Conservation (phyloP, 2,888 invertebrate genomes). For the Rhyacophila evoluta region DNA sequence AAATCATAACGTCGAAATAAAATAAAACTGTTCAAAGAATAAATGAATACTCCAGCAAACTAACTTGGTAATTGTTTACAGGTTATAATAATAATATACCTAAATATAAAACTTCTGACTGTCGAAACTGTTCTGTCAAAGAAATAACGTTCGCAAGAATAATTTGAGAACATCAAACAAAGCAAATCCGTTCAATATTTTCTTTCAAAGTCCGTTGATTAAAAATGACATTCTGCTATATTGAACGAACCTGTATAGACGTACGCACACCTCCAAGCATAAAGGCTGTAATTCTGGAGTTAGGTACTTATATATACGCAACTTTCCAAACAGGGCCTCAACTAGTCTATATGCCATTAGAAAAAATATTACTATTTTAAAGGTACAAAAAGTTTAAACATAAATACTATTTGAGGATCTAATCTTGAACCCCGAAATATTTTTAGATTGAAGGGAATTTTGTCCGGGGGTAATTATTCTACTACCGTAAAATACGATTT, state of each 20-base stretch:
- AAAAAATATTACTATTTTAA: too few species aligned
- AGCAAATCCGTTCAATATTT: constrained; percentile 9
- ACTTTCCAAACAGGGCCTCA: not conserved
- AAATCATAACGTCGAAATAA: not conserved
- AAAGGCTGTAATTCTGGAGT: not conserved
- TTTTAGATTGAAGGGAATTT: too few species aligned
- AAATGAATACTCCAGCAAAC: not conserved
- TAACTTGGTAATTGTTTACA: not conserved
- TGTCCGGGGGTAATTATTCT: too few species aligned
- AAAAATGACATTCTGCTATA: constrained; percentile 19
- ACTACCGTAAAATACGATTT: too few species aligned
- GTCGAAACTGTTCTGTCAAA: not conserved
- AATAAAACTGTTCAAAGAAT: not conserved
- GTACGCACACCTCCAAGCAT: constrained; percentile 3
- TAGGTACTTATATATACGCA: not conserved
- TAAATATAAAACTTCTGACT: not conserved
- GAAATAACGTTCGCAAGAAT: constrained; percentile 15
- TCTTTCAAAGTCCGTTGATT: constrained; percentile 22
- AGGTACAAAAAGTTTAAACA: too few species aligned
- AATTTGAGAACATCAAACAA: constrained; percentile 22
- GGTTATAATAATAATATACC: not conserved
- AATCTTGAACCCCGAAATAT: too few species aligned
- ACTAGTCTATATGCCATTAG: not conserved
- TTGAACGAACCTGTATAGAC: not conserved
- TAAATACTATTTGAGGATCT: too few species aligned